Conservation (phyloP, 2,888 invertebrate species). For the Drosophila mimica region DNA sequence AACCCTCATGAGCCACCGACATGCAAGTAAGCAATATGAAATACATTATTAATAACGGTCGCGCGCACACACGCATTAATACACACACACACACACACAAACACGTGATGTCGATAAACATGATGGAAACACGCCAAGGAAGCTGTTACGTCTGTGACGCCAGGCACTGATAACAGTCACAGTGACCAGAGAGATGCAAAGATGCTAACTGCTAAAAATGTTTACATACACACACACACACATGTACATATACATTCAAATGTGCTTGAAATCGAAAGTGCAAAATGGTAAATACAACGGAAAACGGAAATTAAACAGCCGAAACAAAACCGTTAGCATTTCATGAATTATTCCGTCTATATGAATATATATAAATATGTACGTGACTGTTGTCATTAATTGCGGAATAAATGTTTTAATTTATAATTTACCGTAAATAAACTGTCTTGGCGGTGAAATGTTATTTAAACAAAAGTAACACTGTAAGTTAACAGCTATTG, state of each 20-base stretch:
- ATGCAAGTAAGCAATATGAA: conserved; percentile 1
- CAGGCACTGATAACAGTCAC: conserved; percentile 33
- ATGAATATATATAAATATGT: not conserved
- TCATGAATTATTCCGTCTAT: not conserved
- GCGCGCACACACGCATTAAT: conserved; percentile 10
- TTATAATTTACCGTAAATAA: too few species aligned
- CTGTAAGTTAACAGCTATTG: conserved; percentile 8
- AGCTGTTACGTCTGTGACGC: conserved; percentile 29
- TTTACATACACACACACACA: not conserved
- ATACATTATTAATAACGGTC: conserved; percentile 37
- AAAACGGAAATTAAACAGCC: not conserved
- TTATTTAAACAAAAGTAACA: not conserved
- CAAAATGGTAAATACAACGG: conserved; percentile 10
- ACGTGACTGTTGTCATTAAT: not conserved
- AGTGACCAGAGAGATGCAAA: conserved; percentile 1
- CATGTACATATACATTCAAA: not conserved
- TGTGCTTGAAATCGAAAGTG: conserved; percentile 1
- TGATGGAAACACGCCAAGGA: conserved; percentile 25
- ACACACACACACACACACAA: conserved; percentile 15
- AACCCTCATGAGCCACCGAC: conserved; percentile 35
- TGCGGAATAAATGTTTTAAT: not conserved
- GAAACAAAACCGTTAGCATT: not conserved
- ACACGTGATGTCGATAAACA: conserved; percentile 28
- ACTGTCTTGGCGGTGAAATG: not conserved
- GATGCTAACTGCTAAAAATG: conserved; percentile 2